Conservation (phyloP, 2,888 invertebrate genomes). For the Nomada ruficornis region DNA sequence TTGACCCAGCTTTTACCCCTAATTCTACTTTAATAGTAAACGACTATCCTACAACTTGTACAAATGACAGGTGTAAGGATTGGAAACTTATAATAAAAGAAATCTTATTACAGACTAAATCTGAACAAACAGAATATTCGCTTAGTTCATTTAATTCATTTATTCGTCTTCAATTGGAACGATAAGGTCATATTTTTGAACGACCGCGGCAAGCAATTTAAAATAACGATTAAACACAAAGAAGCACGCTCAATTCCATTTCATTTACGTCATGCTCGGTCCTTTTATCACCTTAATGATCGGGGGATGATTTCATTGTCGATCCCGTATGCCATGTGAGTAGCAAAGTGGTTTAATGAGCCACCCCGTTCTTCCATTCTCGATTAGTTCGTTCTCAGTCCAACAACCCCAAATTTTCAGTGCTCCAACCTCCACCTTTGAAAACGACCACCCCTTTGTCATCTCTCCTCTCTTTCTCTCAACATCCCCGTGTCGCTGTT, state of each 20-base stretch:
- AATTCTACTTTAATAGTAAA: too few species aligned
- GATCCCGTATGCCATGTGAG: constrained; percentile 80
- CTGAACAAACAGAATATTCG: too few species aligned
- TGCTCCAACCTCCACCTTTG: constrained; percentile 43
- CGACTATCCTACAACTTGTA: too few species aligned
- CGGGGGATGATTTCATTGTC: constrained; percentile 81
- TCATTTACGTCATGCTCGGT: constrained; percentile 52
- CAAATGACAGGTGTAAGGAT: too few species aligned
- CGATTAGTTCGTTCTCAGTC: constrained; percentile 39
- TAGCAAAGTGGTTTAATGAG: constrained; percentile 72
- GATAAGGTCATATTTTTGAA: too few species aligned
- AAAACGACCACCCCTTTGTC: constrained; percentile 21
- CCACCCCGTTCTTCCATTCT: constrained; percentile 31
- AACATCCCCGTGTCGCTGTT: constrained; percentile 29
- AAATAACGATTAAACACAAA: constrained; percentile 1
- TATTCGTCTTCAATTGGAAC: too few species aligned
- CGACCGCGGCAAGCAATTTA: neutral
- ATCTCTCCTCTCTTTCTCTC: constrained; percentile 3
- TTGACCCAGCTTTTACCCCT: too few species aligned
- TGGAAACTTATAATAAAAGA: too few species aligned
- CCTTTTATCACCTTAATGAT: constrained; percentile 79
- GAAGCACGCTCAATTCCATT: constrained; percentile 62
- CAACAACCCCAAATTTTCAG: constrained; percentile 56
- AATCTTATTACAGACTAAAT: too few species aligned
- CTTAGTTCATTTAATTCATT: too few species aligned